Percentiles rank a stretch among this genome's conserved stretches.
phyloP scores from a whole-genome alignment of 53 echinoderm and acorn worm species.

The Zoroaster sp. region DNA sequence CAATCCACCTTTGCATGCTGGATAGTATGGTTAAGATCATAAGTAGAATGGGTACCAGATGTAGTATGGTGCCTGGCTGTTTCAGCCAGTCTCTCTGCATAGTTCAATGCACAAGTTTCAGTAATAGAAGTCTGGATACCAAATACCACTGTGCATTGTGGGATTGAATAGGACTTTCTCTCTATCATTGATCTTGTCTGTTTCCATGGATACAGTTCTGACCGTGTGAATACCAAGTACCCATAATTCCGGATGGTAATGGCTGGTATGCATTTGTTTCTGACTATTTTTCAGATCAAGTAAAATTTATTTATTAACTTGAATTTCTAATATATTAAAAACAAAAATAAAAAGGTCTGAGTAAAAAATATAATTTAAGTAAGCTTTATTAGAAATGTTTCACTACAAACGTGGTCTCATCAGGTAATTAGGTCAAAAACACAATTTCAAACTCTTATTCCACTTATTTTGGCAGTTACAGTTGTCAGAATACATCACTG shows the following conservation, averaged over 20 bases:
- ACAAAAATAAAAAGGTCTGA: too few relatives aligned
- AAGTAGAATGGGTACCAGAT: background rate
- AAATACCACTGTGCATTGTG: background rate
- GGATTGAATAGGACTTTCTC: background rate
- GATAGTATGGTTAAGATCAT: background rate
- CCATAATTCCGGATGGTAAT: conserved; percentile 2
- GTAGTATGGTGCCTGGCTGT: background rate
- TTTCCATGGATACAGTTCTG: conserved; percentile 17
- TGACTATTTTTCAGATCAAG: background rate
- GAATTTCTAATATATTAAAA: too few relatives aligned
- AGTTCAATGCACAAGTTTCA: background rate
- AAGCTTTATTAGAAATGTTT: background rate
- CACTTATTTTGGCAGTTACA: background rate
- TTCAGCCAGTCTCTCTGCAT: background rate
- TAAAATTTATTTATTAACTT: too few relatives aligned
- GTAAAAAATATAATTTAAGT: background rate
- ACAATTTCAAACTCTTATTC: background rate
- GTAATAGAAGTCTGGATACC: conserved; percentile 17
- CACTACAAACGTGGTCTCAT: too few relatives aligned
- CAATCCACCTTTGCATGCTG: too few relatives aligned
- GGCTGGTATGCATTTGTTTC: background rate
- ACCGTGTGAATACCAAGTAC: background rate
- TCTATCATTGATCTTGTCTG: background rate
- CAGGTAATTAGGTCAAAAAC: background rate
- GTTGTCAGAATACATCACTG: background rate